Percentiles rank a stretch among this genome's conserved stretches.
Evolutionary conservation across 2,113 vertebrate species (phyloP).

Genomic region (Osmerus mordax): DNA sequence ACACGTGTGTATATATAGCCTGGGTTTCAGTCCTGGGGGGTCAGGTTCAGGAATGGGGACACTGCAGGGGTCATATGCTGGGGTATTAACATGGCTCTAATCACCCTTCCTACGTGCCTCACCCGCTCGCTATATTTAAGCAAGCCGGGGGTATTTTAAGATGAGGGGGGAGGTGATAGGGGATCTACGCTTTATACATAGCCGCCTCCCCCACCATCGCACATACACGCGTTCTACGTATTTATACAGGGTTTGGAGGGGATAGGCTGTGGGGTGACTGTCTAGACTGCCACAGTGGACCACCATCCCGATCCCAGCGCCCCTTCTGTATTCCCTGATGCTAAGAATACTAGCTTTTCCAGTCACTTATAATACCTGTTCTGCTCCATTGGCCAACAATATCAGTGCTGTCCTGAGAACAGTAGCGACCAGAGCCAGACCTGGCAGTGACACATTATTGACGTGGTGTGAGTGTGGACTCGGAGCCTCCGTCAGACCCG

Average conservation of each 20-base stretch:
- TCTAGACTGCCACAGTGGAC: constrained; percentile 42
- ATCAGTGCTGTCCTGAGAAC: background rate
- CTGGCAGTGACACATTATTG: no score
- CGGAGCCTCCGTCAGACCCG: background rate
- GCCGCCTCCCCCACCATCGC: constrained; percentile 14
- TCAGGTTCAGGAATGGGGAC: constrained; percentile 14
- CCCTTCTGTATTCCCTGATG: background rate
- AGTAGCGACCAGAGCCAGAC: background rate
- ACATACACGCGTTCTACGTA: background rate
- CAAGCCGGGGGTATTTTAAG: constrained; percentile 38
- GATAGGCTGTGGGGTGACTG: constrained; percentile 17
- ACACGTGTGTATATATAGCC: constrained; percentile 23
- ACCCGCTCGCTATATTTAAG: constrained; percentile 57
- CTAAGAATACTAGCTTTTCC: constrained; percentile 9
- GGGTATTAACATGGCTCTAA: constrained; percentile 49
- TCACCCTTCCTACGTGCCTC: constrained; percentile 33
- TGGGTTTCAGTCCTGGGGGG: constrained; percentile 9
- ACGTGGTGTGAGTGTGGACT: background rate
- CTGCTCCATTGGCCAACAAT: background rate
- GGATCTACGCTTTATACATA: background rate
- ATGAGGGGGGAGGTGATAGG: constrained; percentile 29
- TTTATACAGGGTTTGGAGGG: background rate
- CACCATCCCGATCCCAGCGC: background rate
- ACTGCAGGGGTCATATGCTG: constrained; percentile 18
- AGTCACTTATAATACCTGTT: constrained; percentile 1